Evolutionary conservation across 2,113 vertebrate species (phyloP).

Genomic region (Maccullochella peelii): DNA sequence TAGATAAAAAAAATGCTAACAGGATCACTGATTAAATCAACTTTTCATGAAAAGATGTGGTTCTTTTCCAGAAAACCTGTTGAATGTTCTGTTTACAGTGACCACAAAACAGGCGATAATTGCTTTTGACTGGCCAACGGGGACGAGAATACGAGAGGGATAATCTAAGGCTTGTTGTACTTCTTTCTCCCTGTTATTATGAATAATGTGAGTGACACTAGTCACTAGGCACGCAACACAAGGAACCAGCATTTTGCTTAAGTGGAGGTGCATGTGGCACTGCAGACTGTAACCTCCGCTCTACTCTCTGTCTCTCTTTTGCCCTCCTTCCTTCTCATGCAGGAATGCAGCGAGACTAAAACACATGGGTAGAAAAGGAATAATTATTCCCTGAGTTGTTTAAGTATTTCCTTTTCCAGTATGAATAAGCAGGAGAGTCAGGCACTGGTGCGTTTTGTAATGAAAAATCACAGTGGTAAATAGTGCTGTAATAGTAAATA

Average conservation of each 20-base stretch:
- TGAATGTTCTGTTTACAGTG: slow-evolving; percentile 35
- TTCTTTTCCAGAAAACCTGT: slow-evolving; percentile 44
- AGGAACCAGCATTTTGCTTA: slow-evolving; percentile 12
- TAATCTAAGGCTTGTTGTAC: slow-evolving; percentile 42
- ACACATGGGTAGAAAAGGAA: slow-evolving; percentile 51
- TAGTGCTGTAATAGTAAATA: no score
- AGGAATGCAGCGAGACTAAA: slow-evolving; percentile 56
- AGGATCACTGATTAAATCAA: slow-evolving; percentile 35
- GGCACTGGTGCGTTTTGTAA: not conserved
- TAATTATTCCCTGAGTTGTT: slow-evolving; percentile 56
- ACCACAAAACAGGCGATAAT: slow-evolving; percentile 31
- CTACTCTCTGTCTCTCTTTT: slow-evolving; percentile 3
- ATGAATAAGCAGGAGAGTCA: slow-evolving; percentile 14
- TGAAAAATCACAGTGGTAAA: not conserved
- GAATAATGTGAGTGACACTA: slow-evolving; percentile 46
- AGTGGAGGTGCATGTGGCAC: slow-evolving; percentile 22
- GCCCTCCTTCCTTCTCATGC: slow-evolving; percentile 27
- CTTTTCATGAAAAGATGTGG: slow-evolving; percentile 43
- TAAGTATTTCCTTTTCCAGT: slow-evolving; percentile 44
- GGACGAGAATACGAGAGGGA: slow-evolving; percentile 39
- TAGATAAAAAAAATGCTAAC: slow-evolving; percentile 23
- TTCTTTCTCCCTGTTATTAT: slow-evolving; percentile 55
- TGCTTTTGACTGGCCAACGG: slow-evolving; percentile 15
- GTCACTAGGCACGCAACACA: slow-evolving; percentile 39
- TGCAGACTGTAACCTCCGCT: slow-evolving; percentile 9